These are phyloP conservation scores for Hycleus phaleratus DNA, from an alignment of 1,140 invertebrate species.

Conservation along the genomic window DNA sequence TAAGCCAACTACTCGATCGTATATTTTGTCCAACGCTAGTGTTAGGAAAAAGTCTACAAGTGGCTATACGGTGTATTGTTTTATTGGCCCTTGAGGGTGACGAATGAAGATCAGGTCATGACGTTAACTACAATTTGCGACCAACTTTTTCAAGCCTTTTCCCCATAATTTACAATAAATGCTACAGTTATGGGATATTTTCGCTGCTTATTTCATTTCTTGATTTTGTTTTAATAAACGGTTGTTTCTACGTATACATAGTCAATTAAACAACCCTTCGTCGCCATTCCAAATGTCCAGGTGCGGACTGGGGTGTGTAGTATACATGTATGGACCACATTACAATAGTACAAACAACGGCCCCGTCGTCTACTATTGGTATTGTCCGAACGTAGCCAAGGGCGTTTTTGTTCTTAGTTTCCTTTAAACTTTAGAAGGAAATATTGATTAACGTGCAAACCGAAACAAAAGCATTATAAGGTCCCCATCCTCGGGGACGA, in stretches of 20 bases:
- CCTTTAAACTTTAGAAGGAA: slow-evolving; percentile 7
- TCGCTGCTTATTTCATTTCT: too few species aligned
- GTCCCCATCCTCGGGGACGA: background rate
- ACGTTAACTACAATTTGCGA: slow-evolving; percentile 24
- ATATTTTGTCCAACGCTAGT: slow-evolving; percentile 22
- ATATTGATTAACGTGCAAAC: slow-evolving; percentile 12
- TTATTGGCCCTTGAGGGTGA: slow-evolving; percentile 31
- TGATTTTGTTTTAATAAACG: too few species aligned
- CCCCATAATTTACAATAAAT: background rate
- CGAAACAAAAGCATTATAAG: slow-evolving; percentile 1
- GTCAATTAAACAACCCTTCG: slow-evolving; percentile 16
- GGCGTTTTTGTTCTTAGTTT: slow-evolving; percentile 13
- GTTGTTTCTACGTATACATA: background rate
- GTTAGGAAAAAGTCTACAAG: slow-evolving; percentile 26
- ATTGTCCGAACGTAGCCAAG: slow-evolving; percentile 13
- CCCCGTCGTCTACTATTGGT: slow-evolving; percentile 4
- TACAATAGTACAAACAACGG: slow-evolving; percentile 15
- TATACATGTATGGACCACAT: background rate
- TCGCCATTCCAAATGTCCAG: slow-evolving; percentile 13
- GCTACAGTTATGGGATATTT: too few species aligned
- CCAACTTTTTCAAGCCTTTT: background rate
- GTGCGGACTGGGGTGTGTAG: slow-evolving; percentile 2
- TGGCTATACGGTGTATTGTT: slow-evolving; percentile 29
- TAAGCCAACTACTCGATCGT: slow-evolving; percentile 18
- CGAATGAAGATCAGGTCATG: slow-evolving; percentile 32